Base-by-base conservation (phyloP, 2,113 vertebrate species). In the Pteruthius melanotis region DNA sequence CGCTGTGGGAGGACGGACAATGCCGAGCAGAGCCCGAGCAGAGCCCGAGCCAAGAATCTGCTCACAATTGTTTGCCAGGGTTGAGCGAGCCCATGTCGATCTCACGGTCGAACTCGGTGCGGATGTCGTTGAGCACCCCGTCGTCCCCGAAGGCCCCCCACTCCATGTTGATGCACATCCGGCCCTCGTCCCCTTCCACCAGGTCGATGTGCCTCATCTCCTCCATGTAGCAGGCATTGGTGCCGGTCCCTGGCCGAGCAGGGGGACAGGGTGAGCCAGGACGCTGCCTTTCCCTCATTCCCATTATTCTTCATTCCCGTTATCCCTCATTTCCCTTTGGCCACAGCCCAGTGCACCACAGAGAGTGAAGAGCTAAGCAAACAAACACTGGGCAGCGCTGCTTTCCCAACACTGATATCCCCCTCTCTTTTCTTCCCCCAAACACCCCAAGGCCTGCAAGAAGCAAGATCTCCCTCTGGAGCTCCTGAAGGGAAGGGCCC, bases 141-240 rank as follows among this genome's bases (percentile, higher is more conserved):
- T 99, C 99, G 0, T 99, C 99, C 2, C 99, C 99, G 2, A 99
- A 99, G 18, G 99, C 99, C 0, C 99, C 99, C 99, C 99, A 99
- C 96, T 99, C 99, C 94, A 99, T 99, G 95, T 99, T 99, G 83
- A 99, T 98, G 66, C 99, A 99, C 99, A 99, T 99, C 9, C 98
- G 97, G 0, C 99, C 99, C 79, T 99, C 99, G 0, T 99, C 99
- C 0, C 99, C 99, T 26, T 99, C 99, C 89, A 99, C 98, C 75
- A 97, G 79, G 88, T 99, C 99, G 2, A 99, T 98, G 96, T 99
- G 98, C 21, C 98, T 98, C 99, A 99, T 99, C 93, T 99, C 99
- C 96, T 99, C 99, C 99, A 99, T 99, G 98, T 99, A 99, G 90
- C 99, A 99, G 54, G 99, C 99, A 0, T 99, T 99, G 83, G 98